Base-by-base conservation (phyloP, 2,888 invertebrate genomes). In the Acrobasis suavella region DNA sequence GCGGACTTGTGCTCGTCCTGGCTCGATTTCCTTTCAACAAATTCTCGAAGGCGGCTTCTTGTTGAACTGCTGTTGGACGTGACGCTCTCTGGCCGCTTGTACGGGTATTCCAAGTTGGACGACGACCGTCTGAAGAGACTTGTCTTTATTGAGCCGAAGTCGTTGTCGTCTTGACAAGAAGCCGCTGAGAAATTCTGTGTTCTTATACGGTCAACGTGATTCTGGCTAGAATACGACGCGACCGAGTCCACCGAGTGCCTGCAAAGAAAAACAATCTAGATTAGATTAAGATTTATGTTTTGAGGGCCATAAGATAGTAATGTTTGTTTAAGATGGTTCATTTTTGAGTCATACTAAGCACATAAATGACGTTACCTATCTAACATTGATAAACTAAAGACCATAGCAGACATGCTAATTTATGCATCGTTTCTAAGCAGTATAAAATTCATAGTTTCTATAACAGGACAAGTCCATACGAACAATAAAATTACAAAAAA, bases 201-300 rank as follows among this genome's bases (percentile, higher is more conserved):
- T 83, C 93, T 89, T 85, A 92, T 93, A 81, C 92, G 92, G 91
- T 93, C 92, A 83, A 92, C 92, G 93, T 92, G 92, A 90, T 92
- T 91, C 91, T 92, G 92, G 81, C 92, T 93, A 91, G 92, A 92
- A 90, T 92, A 91, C 91, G 93, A 92, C 89, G 92, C 91, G 89
- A 92, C 93, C 91, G 93, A 92, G 90, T 93, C 93, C 87, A 92
- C 93, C 84, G 93, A 92, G 88, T 93, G 93, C 80, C 93, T 93
- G 91, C 71, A 92, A 93, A 73, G 70, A 65, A 86, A 83, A 86
- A 87, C 74, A 81, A 67, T 67, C 66, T 63, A 82, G 86, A 87
- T 89, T 85, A 89, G 87, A 86, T 88, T 85, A 85, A 74, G 78
- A 75, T 83, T 73, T 74, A 76, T 70, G 63, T 62, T 74, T 71